Base-by-base conservation (phyloP, 1,140 invertebrate species). In the Brachionus koreanus region DNA sequence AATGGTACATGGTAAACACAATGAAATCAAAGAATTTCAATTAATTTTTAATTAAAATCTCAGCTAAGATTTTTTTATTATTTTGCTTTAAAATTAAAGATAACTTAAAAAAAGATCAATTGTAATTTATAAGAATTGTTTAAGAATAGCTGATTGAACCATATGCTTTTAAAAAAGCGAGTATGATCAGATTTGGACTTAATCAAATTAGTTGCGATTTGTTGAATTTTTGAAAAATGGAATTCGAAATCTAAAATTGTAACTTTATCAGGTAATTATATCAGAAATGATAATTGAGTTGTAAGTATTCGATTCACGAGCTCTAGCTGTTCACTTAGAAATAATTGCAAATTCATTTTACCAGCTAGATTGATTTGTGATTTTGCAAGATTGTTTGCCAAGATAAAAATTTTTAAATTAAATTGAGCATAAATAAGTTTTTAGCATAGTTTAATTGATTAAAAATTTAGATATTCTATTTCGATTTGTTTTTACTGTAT, bases 171-270 rank as follows among this genome's bases (percentile, higher is more conserved):
- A 19, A 39, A 12, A 69, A 39, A 37, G 12, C 33, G 13, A 37
- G 29, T 39, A 37, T 69, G 65, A 69, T 69, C 65, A 69, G 37
- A 37, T 69, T 39, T 69, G 33, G 37, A 43, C 37, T 43, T 72
- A 74, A 74, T 74, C 33, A 46, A 74, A 74, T 74, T 74, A 74
- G 19, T 74, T 74, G 16, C 69, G 42, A 46, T 74, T 74, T 74
- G 46, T 42, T 74, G 69, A 74, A 74, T 74, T 74, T 46, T 74
- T 74, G 69, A 46, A 74, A 46, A 43, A 46, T 46, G 19, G 67
- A 72, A 72, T 16, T 72, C 37, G 19, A 72, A 46, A 46, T 67
- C 35, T 67, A n/a, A 67, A 67, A 13, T 46, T 74, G 7, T 4
- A 46, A 46, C 25, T 74, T 74, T 74, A 74, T 74, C 69, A 74